Evolutionary conservation across 2,888 invertebrate genomes (phyloP), one percentile per base, ranked within the genome.

Genomic region (Hypolimnas misippus): DNA sequence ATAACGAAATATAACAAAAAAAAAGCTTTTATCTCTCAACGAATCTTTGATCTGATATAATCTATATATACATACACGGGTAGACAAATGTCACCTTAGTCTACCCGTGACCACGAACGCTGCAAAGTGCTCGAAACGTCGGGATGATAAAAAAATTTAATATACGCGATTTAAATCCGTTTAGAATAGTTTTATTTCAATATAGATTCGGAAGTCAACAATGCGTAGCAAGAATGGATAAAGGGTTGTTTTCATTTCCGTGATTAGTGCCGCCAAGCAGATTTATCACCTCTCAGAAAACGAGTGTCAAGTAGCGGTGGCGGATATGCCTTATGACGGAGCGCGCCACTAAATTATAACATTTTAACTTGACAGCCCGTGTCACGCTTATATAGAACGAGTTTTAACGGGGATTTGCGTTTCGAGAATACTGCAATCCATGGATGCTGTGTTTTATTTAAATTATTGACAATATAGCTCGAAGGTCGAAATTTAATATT

Each of bases 161-260:
- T n/a, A n/a, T n/a, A n/a, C n/a, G n/a, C n/a, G n/a, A n/a, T n/a
- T n/a, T n/a, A n/a, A n/a, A n/a, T n/a, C n/a, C n/a, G n/a, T n/a
- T n/a, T n/a, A n/a, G n/a, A n/a, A n/a, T n/a, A n/a, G n/a, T n/a
- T n/a, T n/a, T n/a, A n/a, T n/a, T n/a, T n/a, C n/a, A n/a, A n/a
- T n/a, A n/a, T n/a, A n/a, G n/a, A 75, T 76, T 76, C 75, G 78
- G 79, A 78, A 77, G 77, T 77, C 66, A 62, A 67, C 60, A 65
- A 63, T 59, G 54, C 40, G 50, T 51, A 63, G 52, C 57, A 62
- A 59, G 57, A 66, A 55, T 12, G 57, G 62, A 80, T 79, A 79
- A 86, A 85, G 87, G 86, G 86, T 88, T 86, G 86, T 82, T 85
- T 84, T 84, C 84, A 84, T 89, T 85, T 88, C 85, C 85, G 80